Evolutionary conservation across 1,140 invertebrate species (phyloP).

Genomic region (Aethina tumida): DNA sequence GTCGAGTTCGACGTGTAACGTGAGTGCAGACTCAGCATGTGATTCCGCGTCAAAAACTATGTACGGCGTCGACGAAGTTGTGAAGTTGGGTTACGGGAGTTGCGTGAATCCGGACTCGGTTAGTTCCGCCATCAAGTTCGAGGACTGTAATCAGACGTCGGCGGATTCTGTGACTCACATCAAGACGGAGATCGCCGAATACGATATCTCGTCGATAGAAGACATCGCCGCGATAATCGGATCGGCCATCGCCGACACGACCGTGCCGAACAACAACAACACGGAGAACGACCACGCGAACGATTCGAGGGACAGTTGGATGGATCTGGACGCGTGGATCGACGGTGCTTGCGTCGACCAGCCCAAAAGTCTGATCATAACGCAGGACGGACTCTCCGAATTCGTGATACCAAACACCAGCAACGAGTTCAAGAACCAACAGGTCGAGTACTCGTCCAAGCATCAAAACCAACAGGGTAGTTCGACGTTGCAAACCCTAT

Average conservation of each 20-base stretch:
- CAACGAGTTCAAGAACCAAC: slow-evolving; percentile 22
- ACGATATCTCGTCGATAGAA: slow-evolving; percentile 66
- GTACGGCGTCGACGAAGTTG: slow-evolving; percentile 44
- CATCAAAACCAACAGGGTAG: slow-evolving; percentile 43
- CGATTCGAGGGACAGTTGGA: slow-evolving; percentile 64
- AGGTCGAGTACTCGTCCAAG: slow-evolving; percentile 33
- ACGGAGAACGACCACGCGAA: slow-evolving; percentile 48
- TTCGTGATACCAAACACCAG: slow-evolving; percentile 50
- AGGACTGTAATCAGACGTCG: slow-evolving; percentile 36
- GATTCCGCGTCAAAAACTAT: slow-evolving; percentile 48
- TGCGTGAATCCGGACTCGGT: slow-evolving; percentile 38
- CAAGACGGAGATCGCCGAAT: slow-evolving; percentile 43
- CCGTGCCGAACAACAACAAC: slow-evolving; percentile 52
- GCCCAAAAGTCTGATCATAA: slow-evolving; percentile 43
- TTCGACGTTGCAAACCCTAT: slow-evolving; percentile 59
- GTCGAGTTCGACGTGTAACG: slow-evolving; percentile 51
- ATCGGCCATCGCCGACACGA: slow-evolving; percentile 80
- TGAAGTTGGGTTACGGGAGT: slow-evolving; percentile 34
- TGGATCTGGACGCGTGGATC: slow-evolving; percentile 76
- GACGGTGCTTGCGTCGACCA: slow-evolving; percentile 58
- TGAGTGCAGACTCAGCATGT: slow-evolving; percentile 35
- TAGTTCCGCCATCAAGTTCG: slow-evolving; percentile 38
- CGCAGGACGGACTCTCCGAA: slow-evolving; percentile 53
- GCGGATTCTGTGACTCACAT: slow-evolving; percentile 38
- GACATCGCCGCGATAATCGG: slow-evolving; percentile 82